A percentile compares a stretch with the other conserved stretches of the same genome.
phyloP scores from a whole-genome alignment of 1,140 invertebrate genomes.

The Ridgeia piscesae region DNA sequence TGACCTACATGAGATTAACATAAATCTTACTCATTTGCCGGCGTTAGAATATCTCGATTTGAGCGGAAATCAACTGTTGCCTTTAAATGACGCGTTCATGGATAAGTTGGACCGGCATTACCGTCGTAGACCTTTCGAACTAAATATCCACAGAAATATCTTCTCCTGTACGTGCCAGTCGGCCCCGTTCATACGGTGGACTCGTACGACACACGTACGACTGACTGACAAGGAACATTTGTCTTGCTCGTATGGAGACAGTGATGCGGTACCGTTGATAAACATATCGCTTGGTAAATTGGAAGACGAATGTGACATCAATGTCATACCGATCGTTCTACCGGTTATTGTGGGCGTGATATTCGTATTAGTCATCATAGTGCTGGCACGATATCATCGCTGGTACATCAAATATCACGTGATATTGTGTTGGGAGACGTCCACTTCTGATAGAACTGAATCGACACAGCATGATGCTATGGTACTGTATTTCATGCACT shows the following conservation, averaged over 20 bases:
- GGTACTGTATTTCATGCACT: neutral
- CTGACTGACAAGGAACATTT: neutral
- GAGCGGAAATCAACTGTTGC: neutral
- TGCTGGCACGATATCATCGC: neutral
- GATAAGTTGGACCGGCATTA: neutral
- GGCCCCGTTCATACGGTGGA: neutral
- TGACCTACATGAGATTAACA: neutral
- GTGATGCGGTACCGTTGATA: too few relatives aligned
- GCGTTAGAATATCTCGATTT: conserved; percentile 6
- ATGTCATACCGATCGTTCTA: neutral
- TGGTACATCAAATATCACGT: neutral
- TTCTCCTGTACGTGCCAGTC: neutral
- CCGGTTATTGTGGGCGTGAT: neutral
- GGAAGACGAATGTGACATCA: neutral
- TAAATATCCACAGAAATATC: neutral
- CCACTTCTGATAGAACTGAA: neutral
- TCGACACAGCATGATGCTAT: neutral
- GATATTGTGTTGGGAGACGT: neutral
- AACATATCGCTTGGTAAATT: too few relatives aligned
- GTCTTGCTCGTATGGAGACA: too few relatives aligned
- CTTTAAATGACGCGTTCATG: neutral
- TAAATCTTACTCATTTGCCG: neutral
- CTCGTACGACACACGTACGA: neutral
- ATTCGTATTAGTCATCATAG: neutral
- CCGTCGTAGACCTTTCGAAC: neutral